A percentile compares a stretch with the other conserved stretches of the same genome.
phyloP scores from a whole-genome alignment of 2,888 invertebrate genomes.

The Clitarchus hookeri region DNA sequence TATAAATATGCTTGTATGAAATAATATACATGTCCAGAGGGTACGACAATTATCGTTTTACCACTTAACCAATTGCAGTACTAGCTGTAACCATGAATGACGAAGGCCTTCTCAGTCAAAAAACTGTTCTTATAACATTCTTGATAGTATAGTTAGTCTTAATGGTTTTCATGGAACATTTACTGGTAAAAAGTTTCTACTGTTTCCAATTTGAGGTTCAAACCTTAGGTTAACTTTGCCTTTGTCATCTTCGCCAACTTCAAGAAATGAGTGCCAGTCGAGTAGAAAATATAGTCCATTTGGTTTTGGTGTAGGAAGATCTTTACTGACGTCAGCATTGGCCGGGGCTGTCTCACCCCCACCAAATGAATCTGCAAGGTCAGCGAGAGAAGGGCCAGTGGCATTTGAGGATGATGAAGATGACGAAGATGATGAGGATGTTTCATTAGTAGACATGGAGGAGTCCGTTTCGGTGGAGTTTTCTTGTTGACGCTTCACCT shows the following conservation, averaged over 20 bases:
- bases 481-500: slow-evolving; percentile 59
- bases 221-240: slow-evolving; percentile 76
- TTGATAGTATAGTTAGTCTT: not conserved
- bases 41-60: too few species aligned
- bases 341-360: slow-evolving; percentile 58
- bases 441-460: slow-evolving; percentile 27
- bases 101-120: too few species aligned
- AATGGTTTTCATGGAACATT: slow-evolving; percentile 65
- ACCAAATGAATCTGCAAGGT: slow-evolving; percentile 78
- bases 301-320: slow-evolving; percentile 60
- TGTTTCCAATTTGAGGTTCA: slow-evolving; percentile 80
- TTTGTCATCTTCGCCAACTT: slow-evolving; percentile 74
- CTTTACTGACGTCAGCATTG: slow-evolving; percentile 51
- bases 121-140: too few species aligned
- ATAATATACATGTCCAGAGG: too few species aligned
- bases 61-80: too few species aligned
- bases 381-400: slow-evolving; percentile 60
- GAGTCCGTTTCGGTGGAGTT: slow-evolving; percentile 29
- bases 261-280: slow-evolving; percentile 85
- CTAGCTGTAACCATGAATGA: too few species aligned
- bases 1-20: too few species aligned
- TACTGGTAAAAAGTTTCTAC: slow-evolving; percentile 75
- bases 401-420: not conserved
- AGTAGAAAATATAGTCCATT: slow-evolving; percentile 84
- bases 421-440: slow-evolving; percentile 27